Evolutionary conservation across 2,113 vertebrate species (phyloP).

Genomic region (Burhinus bistriatus): DNA sequence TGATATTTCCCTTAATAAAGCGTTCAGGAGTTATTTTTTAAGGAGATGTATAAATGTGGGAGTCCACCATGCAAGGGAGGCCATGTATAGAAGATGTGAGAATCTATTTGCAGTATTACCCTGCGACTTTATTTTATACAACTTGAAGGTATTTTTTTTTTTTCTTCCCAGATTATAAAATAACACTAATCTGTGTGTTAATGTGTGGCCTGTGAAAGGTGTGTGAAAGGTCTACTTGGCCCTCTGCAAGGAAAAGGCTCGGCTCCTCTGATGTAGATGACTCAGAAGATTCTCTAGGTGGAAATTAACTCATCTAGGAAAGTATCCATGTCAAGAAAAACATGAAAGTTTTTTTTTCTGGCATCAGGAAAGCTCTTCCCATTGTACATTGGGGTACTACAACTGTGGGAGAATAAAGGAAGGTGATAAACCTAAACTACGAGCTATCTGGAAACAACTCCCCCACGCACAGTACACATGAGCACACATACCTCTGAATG

Average conservation of each 20-base stretch:
- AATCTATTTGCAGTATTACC: not conserved
- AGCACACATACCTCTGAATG: not conserved
- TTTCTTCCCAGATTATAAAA: not conserved
- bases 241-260: not conserved
- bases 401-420: not conserved
- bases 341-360: not conserved
- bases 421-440: not conserved
- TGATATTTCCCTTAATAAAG: conserved; percentile 5
- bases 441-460: not conserved
- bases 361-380: not conserved
- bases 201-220: conserved; percentile 11
- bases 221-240: not conserved
- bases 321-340: not conserved
- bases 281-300: not conserved
- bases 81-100: not conserved
- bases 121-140: not conserved
- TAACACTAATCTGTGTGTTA: conserved; percentile 17
- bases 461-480: rapidly evolving
- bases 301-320: conserved; percentile 35
- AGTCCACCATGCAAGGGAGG: not conserved
- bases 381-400: not conserved
- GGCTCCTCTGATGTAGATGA: not conserved
- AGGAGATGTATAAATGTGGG: not conserved
- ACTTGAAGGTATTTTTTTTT: not conserved
- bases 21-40: not conserved